Evolutionary conservation across 2,888 invertebrate genomes (phyloP).

Genomic region (Calliphora vomitoria): DNA sequence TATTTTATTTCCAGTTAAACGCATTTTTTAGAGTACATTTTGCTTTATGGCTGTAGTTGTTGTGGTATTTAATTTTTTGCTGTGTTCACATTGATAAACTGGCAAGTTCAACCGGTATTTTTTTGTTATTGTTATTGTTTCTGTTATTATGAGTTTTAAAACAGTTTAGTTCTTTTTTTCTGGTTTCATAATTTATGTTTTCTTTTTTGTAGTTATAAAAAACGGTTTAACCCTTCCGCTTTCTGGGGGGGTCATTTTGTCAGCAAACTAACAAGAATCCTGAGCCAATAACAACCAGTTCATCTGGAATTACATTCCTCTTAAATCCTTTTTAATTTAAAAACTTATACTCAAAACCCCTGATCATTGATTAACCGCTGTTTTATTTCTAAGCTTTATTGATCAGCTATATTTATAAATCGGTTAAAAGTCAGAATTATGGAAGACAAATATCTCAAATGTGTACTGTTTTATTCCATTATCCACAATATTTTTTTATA

Average conservation of each 20-base stretch:
- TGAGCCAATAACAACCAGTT: no score
- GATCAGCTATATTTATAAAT: no score
- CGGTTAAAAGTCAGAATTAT: no score
- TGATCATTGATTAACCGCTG: no score
- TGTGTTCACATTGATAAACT: slow-evolving; percentile 62
- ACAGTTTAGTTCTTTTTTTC: slow-evolving; percentile 10
- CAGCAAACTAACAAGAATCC: neutral
- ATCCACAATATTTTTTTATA: no score
- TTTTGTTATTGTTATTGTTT: neutral
- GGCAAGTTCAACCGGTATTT: slow-evolving; percentile 70
- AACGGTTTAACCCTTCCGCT: neutral
- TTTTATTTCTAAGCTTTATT: no score
- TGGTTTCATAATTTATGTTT: neutral
- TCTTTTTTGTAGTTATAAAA: neutral
- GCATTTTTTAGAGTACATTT: slow-evolving; percentile 57
- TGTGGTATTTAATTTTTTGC: slow-evolving; percentile 29
- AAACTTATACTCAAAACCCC: no score
- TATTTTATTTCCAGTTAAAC: slow-evolving; percentile 56
- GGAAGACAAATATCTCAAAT: no score
- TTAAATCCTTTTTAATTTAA: no score
- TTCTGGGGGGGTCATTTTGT: neutral
- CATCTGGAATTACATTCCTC: no score
- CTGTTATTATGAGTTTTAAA: slow-evolving; percentile 15
- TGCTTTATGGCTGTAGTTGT: slow-evolving; percentile 31
- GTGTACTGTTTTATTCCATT: no score